These are phyloP conservation scores for Argynnis bischoffii DNA, from an alignment of 2,888 invertebrate species.

Conservation along the genomic window DNA sequence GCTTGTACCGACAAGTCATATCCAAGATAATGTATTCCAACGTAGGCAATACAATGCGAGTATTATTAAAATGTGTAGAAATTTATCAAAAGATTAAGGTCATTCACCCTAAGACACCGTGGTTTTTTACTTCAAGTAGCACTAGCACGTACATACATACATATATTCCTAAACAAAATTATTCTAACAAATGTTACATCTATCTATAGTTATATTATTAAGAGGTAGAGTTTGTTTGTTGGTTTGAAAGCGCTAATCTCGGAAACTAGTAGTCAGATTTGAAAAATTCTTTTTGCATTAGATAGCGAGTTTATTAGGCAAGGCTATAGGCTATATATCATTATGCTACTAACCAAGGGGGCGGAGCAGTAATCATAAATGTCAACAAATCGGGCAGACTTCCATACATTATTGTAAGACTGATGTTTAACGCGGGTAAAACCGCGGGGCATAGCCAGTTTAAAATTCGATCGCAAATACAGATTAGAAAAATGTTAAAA, in stretches of 20 bases:
- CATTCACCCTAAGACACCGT: slow-evolving; percentile 52
- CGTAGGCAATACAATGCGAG: slow-evolving; percentile 69
- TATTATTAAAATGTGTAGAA: slow-evolving; percentile 77
- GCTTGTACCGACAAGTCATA: slow-evolving; percentile 49
- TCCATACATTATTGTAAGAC: no score
- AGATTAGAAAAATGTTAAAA: slow-evolving; percentile 11
- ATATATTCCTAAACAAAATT: not conserved
- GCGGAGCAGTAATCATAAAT: no score
- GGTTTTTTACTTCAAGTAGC: not conserved
- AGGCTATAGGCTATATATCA: no score
- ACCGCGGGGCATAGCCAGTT: not conserved
- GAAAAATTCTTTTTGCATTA: no score
- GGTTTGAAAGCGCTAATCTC: no score
- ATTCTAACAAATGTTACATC: not conserved
- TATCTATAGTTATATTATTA: not conserved
- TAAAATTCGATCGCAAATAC: slow-evolving; percentile 6
- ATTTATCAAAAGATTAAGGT: slow-evolving; percentile 67
- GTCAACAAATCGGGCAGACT: no score
- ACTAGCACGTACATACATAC: not conserved
- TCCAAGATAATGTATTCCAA: slow-evolving; percentile 68
- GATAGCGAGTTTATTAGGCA: no score
- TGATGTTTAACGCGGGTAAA: no score
- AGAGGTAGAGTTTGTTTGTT: no score
- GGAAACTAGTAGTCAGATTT: no score
- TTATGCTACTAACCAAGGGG: no score